Base-by-base conservation (phyloP, 1,140 invertebrate species). In the Cheumatopsyche charites region DNA sequence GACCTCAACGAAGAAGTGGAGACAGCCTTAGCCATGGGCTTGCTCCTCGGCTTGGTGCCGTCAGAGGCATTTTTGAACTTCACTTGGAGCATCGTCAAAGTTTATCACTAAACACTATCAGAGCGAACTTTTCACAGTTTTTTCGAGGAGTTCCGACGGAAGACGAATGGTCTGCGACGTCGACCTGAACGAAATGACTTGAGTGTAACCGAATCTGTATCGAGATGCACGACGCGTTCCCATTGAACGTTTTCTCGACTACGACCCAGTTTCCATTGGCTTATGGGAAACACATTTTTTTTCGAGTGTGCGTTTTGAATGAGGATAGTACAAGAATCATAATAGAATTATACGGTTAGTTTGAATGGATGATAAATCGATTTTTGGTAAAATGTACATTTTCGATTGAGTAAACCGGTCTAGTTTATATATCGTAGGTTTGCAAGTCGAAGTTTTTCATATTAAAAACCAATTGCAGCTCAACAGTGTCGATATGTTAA, bases 141-240 rank as follows among this genome's bases (percentile, higher is more conserved):
- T 9, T 36, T 9, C 3, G 29, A 36, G 9, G 9, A 3, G 13
- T 13, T 47, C 15, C 43, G 23, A 52, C 49, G 19, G 19, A 58
- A 21, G 13, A n/a, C 23, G 55, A 58, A 58, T 58, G 19, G 55
- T 36, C 29, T 9, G 55, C 21, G 21, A 58, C 15, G 23, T 25
- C 21, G 23, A 36, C 29, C 29, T 9, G 29, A 36, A 36, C 29
- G 29, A 36, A 58, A 23, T 58, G 55, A 58, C 21, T n/a, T 58
- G 55, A 58, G 25, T 58, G 55, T 58, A 25, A 58, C 55, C 23
- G 55, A 58, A 58, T 58, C 21, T 58, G 47, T 52, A 52, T 52
- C 47, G 47, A 52, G 55, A 58, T 58, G 55, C 55, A 58, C 55
- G 55, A 58, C 23, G 23, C 55, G 29, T 58, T 47, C 55, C 55